A percentile compares a stretch with the other conserved stretches of the same genome.
Conservation (phyloP, 2,797 vertebrate genomes). For the Naso thynnoides region DNA sequence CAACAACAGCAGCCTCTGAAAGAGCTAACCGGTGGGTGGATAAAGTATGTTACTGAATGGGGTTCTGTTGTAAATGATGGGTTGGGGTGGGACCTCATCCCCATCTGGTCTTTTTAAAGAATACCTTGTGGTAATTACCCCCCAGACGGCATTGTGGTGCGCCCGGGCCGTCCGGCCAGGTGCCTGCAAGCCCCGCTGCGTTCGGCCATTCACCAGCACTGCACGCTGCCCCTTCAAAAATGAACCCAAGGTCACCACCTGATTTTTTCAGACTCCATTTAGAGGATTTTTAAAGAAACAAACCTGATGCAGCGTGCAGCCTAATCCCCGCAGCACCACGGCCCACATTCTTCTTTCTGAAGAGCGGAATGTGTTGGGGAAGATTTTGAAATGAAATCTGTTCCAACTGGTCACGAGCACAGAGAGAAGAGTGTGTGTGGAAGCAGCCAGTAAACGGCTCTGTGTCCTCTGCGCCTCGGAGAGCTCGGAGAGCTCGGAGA, state of each 20-base stretch:
- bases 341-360: not conserved
- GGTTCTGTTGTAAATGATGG: slow-evolving; percentile 99
- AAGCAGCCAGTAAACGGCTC: too few species aligned
- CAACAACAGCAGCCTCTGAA: slow-evolving; percentile 91
- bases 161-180: slow-evolving; percentile 93
- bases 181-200: slow-evolving; percentile 95
- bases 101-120: slow-evolving; percentile 99
- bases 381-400: not conserved
- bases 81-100: slow-evolving; percentile 84
- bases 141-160: slow-evolving; percentile 97
- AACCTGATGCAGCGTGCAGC: slow-evolving; percentile 27
- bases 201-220: slow-evolving; percentile 90
- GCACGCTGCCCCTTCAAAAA: slow-evolving; percentile 86
- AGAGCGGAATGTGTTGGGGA: not conserved
- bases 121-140: slow-evolving; percentile 99
- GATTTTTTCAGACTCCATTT: slow-evolving; percentile 84
- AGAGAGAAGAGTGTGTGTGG: not conserved
- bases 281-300: slow-evolving; percentile 88
- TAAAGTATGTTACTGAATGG: slow-evolving; percentile 99
- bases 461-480: too few species aligned
- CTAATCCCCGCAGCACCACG: not conserved
- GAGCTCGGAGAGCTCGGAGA: too few species aligned
- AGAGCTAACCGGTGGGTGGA: slow-evolving; percentile 98
- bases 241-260: slow-evolving; percentile 91
- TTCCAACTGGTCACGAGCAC: not conserved